These are phyloP conservation scores for Spilarctia lutea DNA, from an alignment of 2,888 invertebrate genomes.

Conservation along the genomic window DNA sequence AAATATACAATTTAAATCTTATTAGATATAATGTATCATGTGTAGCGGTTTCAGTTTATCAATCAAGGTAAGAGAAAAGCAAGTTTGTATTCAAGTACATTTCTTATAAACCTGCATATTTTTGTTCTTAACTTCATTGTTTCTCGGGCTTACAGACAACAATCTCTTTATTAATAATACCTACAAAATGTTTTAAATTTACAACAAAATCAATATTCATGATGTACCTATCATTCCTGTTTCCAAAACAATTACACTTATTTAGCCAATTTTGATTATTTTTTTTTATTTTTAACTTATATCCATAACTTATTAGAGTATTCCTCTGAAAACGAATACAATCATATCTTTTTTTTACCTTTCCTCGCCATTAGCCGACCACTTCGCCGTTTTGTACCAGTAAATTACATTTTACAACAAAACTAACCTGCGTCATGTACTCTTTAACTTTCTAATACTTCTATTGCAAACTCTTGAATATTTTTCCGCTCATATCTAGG, in stretches of 20 bases:
- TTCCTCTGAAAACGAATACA: not conserved
- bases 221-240: not conserved
- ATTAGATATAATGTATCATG: not conserved
- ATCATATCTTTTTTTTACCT: not conserved
- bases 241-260: not conserved
- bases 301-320: not conserved
- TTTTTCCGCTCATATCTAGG: conserved; percentile 4
- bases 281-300: not conserved
- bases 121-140: no score
- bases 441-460: no score
- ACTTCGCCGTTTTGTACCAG: not conserved
- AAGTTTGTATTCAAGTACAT: not conserved
- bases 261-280: not conserved
- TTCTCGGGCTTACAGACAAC: no score
- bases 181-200: not conserved
- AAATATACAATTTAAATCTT: not conserved
- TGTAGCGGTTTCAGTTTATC: not conserved
- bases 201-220: not conserved
- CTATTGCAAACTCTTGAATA: not conserved
- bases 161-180: not conserved
- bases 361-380: not conserved
- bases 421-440: not conserved
- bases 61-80: not conserved
- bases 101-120: no score
- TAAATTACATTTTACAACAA: not conserved